Conservation (phyloP, 2,797 vertebrate species). For the Neoniphon sammara region DNA sequence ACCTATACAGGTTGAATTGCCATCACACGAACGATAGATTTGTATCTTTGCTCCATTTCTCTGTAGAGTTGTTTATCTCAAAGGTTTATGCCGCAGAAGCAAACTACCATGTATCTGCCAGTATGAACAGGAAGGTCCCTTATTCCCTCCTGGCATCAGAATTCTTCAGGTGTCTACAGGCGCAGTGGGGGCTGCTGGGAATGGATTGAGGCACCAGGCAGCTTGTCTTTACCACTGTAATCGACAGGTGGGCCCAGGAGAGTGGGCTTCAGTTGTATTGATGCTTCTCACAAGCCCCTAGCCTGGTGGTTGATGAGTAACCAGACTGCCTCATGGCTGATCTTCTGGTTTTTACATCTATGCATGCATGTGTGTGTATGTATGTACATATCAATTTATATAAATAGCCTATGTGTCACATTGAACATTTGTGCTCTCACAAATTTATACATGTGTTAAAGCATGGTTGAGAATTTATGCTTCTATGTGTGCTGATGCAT, state of each 20-base stretch:
- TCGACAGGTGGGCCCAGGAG: slow-evolving; percentile 78
- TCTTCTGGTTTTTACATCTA: slow-evolving; percentile 20
- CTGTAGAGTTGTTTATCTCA: slow-evolving; percentile 71
- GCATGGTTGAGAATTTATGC: slow-evolving; percentile 12
- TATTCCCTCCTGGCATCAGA: slow-evolving; percentile 73
- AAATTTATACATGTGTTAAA: slow-evolving; percentile 1
- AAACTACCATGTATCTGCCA: slow-evolving; percentile 55
- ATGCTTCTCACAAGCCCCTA: slow-evolving; percentile 57
- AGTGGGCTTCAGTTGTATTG: slow-evolving; percentile 67
- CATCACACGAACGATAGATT: slow-evolving; percentile 51
- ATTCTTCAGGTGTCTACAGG: slow-evolving; percentile 73
- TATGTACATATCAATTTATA: not conserved
- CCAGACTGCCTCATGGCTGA: slow-evolving; percentile 52
- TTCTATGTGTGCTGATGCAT: not conserved
- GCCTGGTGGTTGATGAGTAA: slow-evolving; percentile 73
- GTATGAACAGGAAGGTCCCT: slow-evolving; percentile 68
- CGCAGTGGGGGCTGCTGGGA: slow-evolving; percentile 64
- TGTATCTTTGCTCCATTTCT: slow-evolving; percentile 58
- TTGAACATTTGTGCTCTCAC: slow-evolving; percentile 8
- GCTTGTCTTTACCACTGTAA: slow-evolving; percentile 79
- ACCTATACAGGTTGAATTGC: slow-evolving; percentile 43
- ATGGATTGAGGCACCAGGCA: slow-evolving; percentile 70
- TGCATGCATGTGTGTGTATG: slow-evolving; percentile 3
- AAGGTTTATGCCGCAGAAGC: slow-evolving; percentile 67
- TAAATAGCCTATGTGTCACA: not conserved